phyloP scores from a whole-genome alignment of 2,888 invertebrate genomes.

The Ochropleura plecta region DNA sequence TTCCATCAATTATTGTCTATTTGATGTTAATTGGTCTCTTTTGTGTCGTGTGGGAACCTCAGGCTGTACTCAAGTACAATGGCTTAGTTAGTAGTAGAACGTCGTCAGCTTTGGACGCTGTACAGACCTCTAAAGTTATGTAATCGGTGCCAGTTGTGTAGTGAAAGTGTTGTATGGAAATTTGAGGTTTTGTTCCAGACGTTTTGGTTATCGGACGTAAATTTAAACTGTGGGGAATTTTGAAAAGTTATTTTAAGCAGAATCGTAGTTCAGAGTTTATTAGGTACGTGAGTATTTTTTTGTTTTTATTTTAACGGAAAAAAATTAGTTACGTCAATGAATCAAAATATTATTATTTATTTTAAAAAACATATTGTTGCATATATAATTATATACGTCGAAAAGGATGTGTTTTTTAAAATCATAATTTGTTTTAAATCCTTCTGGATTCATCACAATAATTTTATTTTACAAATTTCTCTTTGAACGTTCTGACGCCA shows the following conservation, averaged over 20 bases:
- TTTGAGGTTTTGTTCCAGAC: conserved; percentile 7
- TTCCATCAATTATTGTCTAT: conserved; percentile 68
- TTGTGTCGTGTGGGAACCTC: conserved; percentile 72
- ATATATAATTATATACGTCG: background rate
- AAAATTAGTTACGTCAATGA: too few species aligned
- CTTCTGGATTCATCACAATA: background rate
- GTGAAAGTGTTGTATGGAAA: conserved; percentile 58
- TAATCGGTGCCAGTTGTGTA: conserved; percentile 20
- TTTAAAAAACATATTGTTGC: background rate
- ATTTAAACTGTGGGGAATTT: background rate
- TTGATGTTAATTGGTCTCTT: conserved; percentile 68
- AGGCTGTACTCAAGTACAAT: conserved; percentile 44
- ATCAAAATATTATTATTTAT: background rate
- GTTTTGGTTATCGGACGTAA: background rate
- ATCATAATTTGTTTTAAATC: background rate
- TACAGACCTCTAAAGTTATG: conserved; percentile 40
- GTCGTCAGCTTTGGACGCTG: conserved; percentile 45
- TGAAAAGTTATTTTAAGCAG: background rate
- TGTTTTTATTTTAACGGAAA: fast-evolving
- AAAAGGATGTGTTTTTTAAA: background rate
- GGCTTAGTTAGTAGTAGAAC: conserved; percentile 53
- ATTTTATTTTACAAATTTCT: conserved; percentile 12
- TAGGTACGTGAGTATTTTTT: conserved; percentile 30
- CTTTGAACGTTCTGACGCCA: conserved; percentile 17
- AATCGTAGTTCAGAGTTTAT: background rate